These are phyloP conservation scores for Morus bassanus DNA, from an alignment of 2,797 vertebrate species.

Conservation along the genomic window DNA sequence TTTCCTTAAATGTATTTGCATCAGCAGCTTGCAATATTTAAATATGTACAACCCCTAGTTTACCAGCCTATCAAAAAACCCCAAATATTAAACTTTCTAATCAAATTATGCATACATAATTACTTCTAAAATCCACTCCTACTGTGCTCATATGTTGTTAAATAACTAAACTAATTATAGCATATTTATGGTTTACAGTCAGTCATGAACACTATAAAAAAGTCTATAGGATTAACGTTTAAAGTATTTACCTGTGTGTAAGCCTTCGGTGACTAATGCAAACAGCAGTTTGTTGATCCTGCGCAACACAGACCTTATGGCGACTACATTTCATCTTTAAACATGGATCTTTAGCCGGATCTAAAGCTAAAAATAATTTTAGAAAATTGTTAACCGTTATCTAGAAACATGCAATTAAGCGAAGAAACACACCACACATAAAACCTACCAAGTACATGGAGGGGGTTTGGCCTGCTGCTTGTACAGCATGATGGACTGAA, in stretches of 20 bases:
- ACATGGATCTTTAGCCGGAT: constrained; percentile 94
- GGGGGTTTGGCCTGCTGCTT: neutral
- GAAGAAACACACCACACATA: neutral
- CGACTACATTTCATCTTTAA: constrained; percentile 94
- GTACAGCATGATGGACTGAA: neutral
- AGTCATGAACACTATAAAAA: neutral
- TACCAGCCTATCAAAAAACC: neutral
- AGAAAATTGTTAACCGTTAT: constrained; percentile 49
- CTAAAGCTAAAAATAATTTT: constrained; percentile 80
- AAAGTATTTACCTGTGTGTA: constrained; percentile 83
- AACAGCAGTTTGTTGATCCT: constrained; percentile 88
- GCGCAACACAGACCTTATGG: constrained; percentile 92
- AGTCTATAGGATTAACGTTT: neutral
- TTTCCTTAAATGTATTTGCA: neutral
- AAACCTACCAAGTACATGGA: neutral
- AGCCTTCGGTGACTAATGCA: constrained; percentile 92
- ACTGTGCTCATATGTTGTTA: neutral
- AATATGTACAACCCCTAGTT: neutral
- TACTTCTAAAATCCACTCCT: neutral
- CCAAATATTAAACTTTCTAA: neutral
- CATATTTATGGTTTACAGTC: neutral
- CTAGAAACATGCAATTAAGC: neutral
- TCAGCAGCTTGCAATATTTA: neutral
- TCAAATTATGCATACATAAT: neutral
- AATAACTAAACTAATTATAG: neutral